These are phyloP conservation scores for Synaphobranchus kaupii DNA, from an alignment of 2,797 vertebrate species.

Conservation along the genomic window DNA sequence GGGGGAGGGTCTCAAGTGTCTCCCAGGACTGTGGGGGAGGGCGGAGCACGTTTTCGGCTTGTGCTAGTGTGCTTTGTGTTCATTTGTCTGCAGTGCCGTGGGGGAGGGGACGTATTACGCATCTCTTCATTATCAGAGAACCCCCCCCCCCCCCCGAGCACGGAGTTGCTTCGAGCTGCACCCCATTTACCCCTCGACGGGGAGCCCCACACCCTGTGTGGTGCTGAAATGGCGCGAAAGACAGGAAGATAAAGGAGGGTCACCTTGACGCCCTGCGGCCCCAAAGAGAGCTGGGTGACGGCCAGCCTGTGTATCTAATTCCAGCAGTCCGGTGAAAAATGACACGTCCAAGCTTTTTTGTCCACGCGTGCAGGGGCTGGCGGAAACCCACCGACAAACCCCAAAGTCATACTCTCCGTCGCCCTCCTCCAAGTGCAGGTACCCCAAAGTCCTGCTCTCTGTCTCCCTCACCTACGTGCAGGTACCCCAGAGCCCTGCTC, in stretches of 20 bases:
- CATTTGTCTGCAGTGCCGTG: background rate
- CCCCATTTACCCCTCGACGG: background rate
- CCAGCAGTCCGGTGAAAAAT: conserved; percentile 45
- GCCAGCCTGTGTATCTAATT: conserved; percentile 42
- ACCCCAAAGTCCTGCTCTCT: background rate
- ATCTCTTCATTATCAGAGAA: background rate
- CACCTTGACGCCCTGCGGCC: conserved; percentile 61
- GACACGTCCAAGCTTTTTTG: conserved; percentile 34
- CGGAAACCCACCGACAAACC: background rate
- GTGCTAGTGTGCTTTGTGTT: background rate
- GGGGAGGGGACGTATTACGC: background rate
- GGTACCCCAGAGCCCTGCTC: conserved; percentile 21
- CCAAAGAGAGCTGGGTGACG: conserved; percentile 33
- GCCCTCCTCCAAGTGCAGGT: background rate
- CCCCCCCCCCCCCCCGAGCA: background rate
- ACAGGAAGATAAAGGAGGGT: conserved; percentile 58
- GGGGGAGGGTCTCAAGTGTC: background rate
- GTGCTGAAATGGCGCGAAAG: conserved; percentile 31
- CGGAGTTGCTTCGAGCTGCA: background rate
- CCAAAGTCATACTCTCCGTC: too few relatives aligned
- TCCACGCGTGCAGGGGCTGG: conserved; percentile 26
- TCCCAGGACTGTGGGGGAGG: too few relatives aligned
- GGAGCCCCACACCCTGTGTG: background rate
- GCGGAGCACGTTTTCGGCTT: background rate
- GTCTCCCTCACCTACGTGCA: conserved; percentile 31